Evolutionary conservation across 1,140 invertebrate genomes (phyloP), one percentile per base, ranked within the genome.

Genomic region (Ladona fulva): DNA sequence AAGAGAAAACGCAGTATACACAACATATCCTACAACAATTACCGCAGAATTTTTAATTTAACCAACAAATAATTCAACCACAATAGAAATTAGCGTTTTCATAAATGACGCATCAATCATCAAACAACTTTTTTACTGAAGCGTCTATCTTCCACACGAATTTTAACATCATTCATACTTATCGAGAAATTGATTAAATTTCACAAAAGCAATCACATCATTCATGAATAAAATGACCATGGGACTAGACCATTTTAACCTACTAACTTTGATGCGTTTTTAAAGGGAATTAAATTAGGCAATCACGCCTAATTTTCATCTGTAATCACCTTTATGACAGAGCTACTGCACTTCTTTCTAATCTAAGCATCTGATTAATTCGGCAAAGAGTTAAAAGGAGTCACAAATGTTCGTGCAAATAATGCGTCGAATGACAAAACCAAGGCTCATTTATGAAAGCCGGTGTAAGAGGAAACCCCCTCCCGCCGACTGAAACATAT

Each of bases 1-100:
- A 85, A 75, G 37, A 75, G 74, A 77, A 77, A 77, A 77, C 52
- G 76, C 52, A 77, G n/a, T 24, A 59, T 77, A 52, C 42, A 59
- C 75, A 76, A 77, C 25, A 52, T 77, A 77, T 25, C 59, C 59
- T 77, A 77, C 76, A 77, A 59, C 16, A 73, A 77, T n/a, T 24
- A n/a, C 76, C 52, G 59, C 59, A 52, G 59, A 77, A 25, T 10
- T 77, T 52, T 42, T 19, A 77, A 11, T 76, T 76, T 25, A 5
- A 59, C 1, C 52, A 3, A 66, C 1, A 3, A 19, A 66, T 6
- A 66, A 66, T 25, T 11, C 12, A 74, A 24, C 12, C 1, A n/a
- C n/a, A 74, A 3, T 66, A 6, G 52, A 66, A 66, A 66, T 37
- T 37, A 74, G n/a, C 52, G 52, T 66, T 19, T 66, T 12, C 52